phyloP scores from a whole-genome alignment of 2,888 invertebrate species.

The Lepas anatifera region DNA sequence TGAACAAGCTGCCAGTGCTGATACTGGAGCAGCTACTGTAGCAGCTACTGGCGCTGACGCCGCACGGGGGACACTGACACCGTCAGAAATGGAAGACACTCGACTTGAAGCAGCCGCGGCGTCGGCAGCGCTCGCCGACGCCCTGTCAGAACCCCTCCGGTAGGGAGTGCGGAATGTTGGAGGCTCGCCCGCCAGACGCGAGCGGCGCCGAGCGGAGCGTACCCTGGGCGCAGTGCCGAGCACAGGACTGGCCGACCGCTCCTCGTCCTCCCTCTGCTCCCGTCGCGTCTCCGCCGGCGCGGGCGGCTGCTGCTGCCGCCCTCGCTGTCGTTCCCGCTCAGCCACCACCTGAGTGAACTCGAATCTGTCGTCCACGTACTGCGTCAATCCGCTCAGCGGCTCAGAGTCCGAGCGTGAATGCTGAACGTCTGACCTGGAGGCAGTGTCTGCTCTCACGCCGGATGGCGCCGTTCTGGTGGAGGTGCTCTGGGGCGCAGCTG shows the following conservation, averaged over 20 bases:
- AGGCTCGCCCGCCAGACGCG: background rate
- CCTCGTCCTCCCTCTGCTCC: too few relatives aligned
- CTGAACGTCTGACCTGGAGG: too few relatives aligned
- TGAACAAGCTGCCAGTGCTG: background rate
- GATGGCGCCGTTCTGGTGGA: background rate
- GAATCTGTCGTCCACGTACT: background rate
- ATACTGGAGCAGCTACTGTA: too few relatives aligned
- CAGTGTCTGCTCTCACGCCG: background rate
- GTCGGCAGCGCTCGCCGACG: background rate
- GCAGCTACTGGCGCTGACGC: too few relatives aligned
- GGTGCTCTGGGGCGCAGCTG: background rate
- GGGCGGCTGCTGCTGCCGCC: too few relatives aligned
- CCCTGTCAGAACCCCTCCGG: background rate
- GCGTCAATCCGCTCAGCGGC: background rate
- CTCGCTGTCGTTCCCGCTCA: background rate
- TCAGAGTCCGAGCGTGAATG: background rate
- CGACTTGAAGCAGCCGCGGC: too few relatives aligned
- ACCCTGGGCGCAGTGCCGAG: background rate
- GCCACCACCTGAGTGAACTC: slow-evolving; percentile 14
- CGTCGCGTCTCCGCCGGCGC: too few relatives aligned
- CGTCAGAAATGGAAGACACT: too few relatives aligned
- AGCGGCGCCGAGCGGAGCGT: background rate
- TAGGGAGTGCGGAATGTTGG: background rate
- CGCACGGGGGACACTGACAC: too few relatives aligned
- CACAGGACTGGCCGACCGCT: background rate